phyloP scores from a whole-genome alignment of 2,113 vertebrate species.

The Drymodes brunneopygia region DNA sequence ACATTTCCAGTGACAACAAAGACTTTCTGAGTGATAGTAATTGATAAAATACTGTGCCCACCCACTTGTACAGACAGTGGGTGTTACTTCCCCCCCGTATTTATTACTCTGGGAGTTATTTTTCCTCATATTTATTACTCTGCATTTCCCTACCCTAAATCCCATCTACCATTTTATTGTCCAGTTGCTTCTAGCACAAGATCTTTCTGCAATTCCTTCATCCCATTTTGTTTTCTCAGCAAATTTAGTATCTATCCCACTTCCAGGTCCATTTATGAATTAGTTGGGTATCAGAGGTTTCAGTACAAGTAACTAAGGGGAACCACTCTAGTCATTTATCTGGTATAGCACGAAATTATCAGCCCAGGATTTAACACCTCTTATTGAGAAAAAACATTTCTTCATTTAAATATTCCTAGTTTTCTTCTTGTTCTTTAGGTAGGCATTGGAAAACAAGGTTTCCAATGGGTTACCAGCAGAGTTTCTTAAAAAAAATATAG shows the following conservation, averaged over 20 bases:
- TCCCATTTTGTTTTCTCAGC: neutral
- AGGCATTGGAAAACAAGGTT: neutral
- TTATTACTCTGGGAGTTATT: neutral
- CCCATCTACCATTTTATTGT: neutral
- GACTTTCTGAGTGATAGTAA: neutral
- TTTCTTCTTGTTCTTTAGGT: neutral
- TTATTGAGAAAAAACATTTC: neutral
- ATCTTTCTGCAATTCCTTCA: neutral
- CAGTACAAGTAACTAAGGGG: neutral
- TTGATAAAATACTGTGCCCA: neutral
- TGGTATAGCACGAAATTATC: neutral
- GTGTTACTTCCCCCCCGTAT: neutral
- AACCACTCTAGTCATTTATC: neutral
- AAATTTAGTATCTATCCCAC: neutral
- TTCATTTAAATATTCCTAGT: neutral
- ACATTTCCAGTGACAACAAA: neutral
- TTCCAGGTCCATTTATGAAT: neutral
- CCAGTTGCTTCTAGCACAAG: neutral
- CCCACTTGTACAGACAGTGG: neutral
- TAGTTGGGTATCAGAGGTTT: neutral
- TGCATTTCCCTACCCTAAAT: neutral
- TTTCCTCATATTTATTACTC: neutral
- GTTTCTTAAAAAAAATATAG: neutral
- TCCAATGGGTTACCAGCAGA: neutral
- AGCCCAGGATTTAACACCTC: neutral